Conservation (phyloP, 2,797 vertebrate species). For the Acestrorhynchus altus region DNA sequence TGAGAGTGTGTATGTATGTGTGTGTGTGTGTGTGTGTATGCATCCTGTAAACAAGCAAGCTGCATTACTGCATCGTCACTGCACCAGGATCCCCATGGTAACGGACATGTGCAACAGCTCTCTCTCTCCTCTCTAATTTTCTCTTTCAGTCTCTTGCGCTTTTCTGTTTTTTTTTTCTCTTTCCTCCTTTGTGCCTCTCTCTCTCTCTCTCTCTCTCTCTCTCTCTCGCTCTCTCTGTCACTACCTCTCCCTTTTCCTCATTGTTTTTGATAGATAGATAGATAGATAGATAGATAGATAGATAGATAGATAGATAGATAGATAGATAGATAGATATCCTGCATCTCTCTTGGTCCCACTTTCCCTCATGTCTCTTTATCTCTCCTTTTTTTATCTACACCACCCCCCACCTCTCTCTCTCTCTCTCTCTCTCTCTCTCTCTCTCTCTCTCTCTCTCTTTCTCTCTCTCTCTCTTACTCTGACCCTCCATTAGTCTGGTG, state of each 20-base stretch:
- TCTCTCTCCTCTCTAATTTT: neutral
- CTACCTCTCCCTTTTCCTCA: neutral
- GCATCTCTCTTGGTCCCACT: neutral
- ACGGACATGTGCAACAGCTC: constrained; percentile 64
- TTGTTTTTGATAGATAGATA: no score
- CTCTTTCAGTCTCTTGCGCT: neutral
- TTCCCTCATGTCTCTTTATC: neutral
- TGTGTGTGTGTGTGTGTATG: neutral
- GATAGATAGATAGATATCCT: no score
- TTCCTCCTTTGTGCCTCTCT: neutral
- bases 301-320: no score
- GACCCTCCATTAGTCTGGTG: neutral
- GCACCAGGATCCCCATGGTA: constrained; percentile 82
- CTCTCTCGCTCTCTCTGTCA: neutral
- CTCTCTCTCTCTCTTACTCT: neutral
- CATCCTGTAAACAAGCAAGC: constrained; percentile 69
- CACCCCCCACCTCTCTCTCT: no score
- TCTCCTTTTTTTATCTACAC: neutral
- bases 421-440: neutral
- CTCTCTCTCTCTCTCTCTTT: neutral
- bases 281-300: no score
- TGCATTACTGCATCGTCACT: constrained; percentile 79
- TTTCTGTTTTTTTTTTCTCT: neutral
- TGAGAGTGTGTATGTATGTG: neutral
- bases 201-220: neutral